Conservation (phyloP, 1,140 invertebrate genomes). For the Cherax quadricarinatus region DNA sequence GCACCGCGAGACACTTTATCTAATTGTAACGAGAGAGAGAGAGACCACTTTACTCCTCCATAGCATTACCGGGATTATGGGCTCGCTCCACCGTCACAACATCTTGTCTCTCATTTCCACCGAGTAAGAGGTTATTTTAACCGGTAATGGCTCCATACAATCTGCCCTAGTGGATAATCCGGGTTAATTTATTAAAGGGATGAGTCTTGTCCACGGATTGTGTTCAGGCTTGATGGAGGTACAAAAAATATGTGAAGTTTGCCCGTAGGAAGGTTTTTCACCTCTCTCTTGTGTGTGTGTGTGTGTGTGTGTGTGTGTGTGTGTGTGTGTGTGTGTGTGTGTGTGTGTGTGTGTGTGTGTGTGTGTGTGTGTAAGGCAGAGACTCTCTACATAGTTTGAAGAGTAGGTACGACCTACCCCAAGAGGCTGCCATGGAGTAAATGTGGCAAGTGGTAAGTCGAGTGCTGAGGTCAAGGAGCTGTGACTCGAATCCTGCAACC, state of each 20-base stretch:
- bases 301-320: slow-evolving; percentile 37
- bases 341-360: slow-evolving; percentile 39
- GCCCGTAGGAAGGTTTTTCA: not conserved
- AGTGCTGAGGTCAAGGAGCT: too few relatives aligned
- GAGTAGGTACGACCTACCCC: too few relatives aligned
- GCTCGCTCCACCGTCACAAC: not conserved
- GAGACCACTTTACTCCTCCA: not conserved
- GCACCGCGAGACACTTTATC: not conserved
- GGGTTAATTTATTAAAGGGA: slow-evolving; percentile 12
- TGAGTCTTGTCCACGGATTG: not conserved
- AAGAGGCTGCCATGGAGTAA: too few relatives aligned
- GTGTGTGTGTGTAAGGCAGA: slow-evolving; percentile 12
- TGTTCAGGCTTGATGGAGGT: not conserved
- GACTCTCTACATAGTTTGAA: too few relatives aligned
- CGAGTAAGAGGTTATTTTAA: too few relatives aligned
- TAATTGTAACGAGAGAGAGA: slow-evolving; percentile 24
- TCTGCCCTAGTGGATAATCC: slow-evolving; percentile 7
- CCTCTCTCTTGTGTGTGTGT: too few relatives aligned
- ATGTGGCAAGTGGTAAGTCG: too few relatives aligned
- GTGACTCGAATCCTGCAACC: too few relatives aligned
- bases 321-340: slow-evolving; percentile 42
- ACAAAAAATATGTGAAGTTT: slow-evolving; percentile 19
- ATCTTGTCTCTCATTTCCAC: not conserved
- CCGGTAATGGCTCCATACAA: slow-evolving; percentile 40
- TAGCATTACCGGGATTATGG: slow-evolving; percentile 2